These are phyloP conservation scores for Pygocentrus nattereri DNA, from an alignment of 2,797 vertebrate species.

Conservation along the genomic window DNA sequence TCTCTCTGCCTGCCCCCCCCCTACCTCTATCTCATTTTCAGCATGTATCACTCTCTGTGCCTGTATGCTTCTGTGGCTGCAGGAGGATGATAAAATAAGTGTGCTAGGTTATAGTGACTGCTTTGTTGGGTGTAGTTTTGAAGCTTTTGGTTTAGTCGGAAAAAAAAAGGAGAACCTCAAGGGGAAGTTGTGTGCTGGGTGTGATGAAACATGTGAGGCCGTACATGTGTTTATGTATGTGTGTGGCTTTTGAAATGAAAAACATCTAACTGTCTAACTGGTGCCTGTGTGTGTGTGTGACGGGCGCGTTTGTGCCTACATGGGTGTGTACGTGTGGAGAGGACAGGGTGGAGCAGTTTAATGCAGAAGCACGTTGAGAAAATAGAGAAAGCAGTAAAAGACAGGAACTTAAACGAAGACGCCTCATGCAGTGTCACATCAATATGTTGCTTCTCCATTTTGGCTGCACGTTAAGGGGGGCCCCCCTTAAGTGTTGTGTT, in stretches of 20 bases:
- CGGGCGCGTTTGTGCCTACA: not conserved
- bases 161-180: constrained; percentile 48
- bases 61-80: constrained; percentile 16
- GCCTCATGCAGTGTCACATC: not conserved
- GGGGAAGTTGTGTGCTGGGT: constrained; percentile 42
- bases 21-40: constrained; percentile 36
- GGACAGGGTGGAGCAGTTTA: not conserved
- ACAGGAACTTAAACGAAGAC: not conserved
- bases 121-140: constrained; percentile 8
- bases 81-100: not conserved
- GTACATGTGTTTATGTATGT: not conserved
- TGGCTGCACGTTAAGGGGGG: not conserved
- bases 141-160: constrained; percentile 33
- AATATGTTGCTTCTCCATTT: not conserved
- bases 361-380: not conserved
- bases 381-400: not conserved
- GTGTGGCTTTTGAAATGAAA: not conserved
- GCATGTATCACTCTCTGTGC: constrained; percentile 16
- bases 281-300: not conserved
- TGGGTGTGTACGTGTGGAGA: not conserved
- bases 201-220: constrained; percentile 41
- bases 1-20: constrained; percentile 19
- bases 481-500: not conserved
- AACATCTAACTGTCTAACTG: not conserved
- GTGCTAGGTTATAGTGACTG: not conserved